Percentiles rank a stretch among this genome's conserved stretches.
phyloP scores from a whole-genome alignment of 1,140 invertebrate genomes.

The Andrena cerasifolii region DNA sequence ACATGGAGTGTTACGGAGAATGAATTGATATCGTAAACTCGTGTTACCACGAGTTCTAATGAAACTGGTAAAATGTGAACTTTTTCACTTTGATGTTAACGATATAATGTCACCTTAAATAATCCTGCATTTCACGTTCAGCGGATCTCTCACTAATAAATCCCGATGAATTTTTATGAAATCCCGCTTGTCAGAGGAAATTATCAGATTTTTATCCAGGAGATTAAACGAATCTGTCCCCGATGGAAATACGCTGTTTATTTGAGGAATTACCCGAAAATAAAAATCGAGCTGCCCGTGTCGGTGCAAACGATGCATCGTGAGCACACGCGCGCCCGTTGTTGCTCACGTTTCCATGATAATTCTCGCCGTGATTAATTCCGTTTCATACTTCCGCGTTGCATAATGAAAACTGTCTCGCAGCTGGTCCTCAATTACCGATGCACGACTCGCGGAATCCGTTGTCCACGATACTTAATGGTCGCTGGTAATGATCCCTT shows the following conservation, averaged over 20 bases:
- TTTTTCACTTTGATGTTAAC: background rate
- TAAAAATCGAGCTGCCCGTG: background rate
- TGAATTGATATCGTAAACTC: no score
- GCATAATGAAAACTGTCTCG: conserved; percentile 28
- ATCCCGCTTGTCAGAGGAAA: background rate
- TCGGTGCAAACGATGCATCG: background rate
- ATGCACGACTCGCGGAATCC: background rate
- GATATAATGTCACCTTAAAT: no score
- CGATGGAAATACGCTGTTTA: background rate
- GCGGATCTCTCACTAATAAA: background rate
- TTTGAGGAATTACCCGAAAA: conserved; percentile 4
- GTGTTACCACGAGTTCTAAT: no score
- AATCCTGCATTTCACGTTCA: no score
- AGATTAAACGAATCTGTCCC: conserved; percentile 1
- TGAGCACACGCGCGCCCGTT: background rate
- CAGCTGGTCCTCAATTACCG: background rate
- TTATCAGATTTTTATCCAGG: background rate
- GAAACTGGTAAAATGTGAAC: no score
- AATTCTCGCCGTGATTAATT: conserved; percentile 48
- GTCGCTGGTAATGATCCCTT: background rate
- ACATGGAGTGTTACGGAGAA: no score
- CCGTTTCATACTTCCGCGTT: conserved; percentile 2
- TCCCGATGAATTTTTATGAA: background rate
- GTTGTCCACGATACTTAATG: background rate
- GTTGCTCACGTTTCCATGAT: conserved; percentile 4